phyloP scores from a whole-genome alignment of 2,113 vertebrate genomes.

The Petaurus breviceps region DNA sequence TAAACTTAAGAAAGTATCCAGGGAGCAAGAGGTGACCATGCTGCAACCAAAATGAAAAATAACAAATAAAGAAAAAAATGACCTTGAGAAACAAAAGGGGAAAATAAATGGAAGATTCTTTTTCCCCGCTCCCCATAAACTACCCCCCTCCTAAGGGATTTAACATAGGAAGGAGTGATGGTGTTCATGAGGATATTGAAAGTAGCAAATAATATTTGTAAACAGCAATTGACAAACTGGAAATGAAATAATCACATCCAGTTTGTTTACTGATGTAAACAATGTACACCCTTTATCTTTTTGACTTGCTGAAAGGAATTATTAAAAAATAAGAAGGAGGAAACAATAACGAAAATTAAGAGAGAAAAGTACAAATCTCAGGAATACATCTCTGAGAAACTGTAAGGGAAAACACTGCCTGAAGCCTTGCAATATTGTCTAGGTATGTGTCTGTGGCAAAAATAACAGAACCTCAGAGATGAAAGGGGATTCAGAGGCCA shows the following conservation, averaged over 20 bases:
- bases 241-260: background rate
- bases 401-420: background rate
- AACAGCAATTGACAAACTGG: background rate
- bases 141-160: background rate
- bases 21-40: slow-evolving; percentile 54
- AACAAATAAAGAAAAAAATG: slow-evolving; percentile 62
- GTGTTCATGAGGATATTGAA: background rate
- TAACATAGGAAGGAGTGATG: background rate
- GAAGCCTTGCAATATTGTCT: background rate
- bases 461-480: background rate
- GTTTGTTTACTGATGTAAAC: background rate
- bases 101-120: background rate
- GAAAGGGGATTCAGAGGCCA: background rate
- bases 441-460: background rate
- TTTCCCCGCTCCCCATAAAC: background rate
- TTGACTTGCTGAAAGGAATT: slow-evolving; percentile 15
- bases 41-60: slow-evolving; percentile 20
- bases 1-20: slow-evolving; percentile 72
- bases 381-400: background rate
- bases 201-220: background rate
- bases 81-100: slow-evolving; percentile 77
- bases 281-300: background rate
- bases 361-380: background rate
- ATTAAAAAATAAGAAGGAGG: slow-evolving; percentile 9
- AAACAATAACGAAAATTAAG: background rate